These are phyloP conservation scores for Corythaixoides concolor DNA, from an alignment of 2,113 vertebrate genomes.

Conservation along the genomic window DNA sequence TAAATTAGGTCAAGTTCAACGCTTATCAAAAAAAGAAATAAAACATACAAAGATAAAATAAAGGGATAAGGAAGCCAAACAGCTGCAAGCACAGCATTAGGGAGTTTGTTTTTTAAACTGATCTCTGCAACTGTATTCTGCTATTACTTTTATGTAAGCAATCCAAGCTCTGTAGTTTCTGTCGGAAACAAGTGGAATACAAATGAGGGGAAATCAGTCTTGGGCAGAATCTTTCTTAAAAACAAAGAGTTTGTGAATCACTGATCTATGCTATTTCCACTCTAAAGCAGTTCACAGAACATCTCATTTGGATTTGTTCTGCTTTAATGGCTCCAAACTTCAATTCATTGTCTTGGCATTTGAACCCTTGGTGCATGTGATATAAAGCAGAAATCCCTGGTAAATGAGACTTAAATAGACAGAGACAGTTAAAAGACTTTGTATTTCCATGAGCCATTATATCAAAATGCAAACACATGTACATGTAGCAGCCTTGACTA, in stretches of 20 bases:
- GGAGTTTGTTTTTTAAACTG: background rate
- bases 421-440: slow-evolving; percentile 46
- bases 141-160: background rate
- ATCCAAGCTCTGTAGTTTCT: background rate
- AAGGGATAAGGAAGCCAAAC: background rate
- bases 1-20: background rate
- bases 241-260: background rate
- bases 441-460: slow-evolving; percentile 38
- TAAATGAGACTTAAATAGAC: slow-evolving; percentile 46
- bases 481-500: background rate
- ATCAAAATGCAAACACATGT: slow-evolving; percentile 58
- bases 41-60: background rate
- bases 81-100: background rate
- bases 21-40: background rate
- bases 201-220: background rate
- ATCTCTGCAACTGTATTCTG: background rate
- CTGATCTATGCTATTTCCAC: background rate
- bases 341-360: slow-evolving; percentile 33
- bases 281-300: slow-evolving; percentile 22
- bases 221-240: background rate
- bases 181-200: background rate
- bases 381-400: slow-evolving; percentile 51
- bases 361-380: background rate
- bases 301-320: slow-evolving; percentile 20
- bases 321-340: background rate